Percentiles rank a stretch among this genome's conserved stretches.
Conservation (phyloP, 2,888 invertebrate species). For the Hypena proboscidalis region DNA sequence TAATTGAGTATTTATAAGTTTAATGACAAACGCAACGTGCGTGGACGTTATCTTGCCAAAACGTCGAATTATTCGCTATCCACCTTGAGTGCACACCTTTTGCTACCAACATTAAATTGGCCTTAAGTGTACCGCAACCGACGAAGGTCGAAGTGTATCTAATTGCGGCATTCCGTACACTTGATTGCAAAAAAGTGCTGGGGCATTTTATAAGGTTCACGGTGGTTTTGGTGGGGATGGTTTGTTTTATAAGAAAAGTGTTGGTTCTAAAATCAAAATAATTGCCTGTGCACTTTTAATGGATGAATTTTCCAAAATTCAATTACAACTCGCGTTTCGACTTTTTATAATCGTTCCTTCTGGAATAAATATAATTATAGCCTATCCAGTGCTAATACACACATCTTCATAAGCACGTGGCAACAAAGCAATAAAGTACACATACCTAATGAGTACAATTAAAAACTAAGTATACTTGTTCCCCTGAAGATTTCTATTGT, state of each 20-base stretch:
- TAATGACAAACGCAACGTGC: conserved; percentile 25
- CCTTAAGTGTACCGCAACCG: conserved; percentile 16
- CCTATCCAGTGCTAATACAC: too few species aligned
- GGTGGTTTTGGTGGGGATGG: conserved; percentile 17
- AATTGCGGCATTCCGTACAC: conserved; percentile 41
- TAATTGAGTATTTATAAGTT: conserved; percentile 32
- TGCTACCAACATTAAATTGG: conserved; percentile 39
- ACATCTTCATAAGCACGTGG: too few species aligned
- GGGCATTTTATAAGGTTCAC: conserved; percentile 32
- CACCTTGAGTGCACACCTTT: conserved; percentile 35
- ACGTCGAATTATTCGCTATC: conserved; percentile 18
- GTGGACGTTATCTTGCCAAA: conserved; percentile 29
- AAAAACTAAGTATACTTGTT: too few species aligned
- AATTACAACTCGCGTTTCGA: too few species aligned
- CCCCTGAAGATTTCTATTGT: too few species aligned
- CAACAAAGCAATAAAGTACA: too few species aligned
- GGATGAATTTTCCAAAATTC: too few species aligned
- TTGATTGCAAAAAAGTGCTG: conserved; percentile 29
- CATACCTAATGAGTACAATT: too few species aligned
- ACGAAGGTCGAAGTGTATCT: conserved; percentile 40
- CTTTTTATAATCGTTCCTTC: too few species aligned
- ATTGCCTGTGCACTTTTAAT: too few species aligned
- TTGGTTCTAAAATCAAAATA: too few species aligned
- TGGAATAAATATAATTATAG: too few species aligned
- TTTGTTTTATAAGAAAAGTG: conserved; percentile 15